Evolutionary conservation across 1,140 invertebrate genomes (phyloP).

Genomic region (Nixonia krombeini): DNA sequence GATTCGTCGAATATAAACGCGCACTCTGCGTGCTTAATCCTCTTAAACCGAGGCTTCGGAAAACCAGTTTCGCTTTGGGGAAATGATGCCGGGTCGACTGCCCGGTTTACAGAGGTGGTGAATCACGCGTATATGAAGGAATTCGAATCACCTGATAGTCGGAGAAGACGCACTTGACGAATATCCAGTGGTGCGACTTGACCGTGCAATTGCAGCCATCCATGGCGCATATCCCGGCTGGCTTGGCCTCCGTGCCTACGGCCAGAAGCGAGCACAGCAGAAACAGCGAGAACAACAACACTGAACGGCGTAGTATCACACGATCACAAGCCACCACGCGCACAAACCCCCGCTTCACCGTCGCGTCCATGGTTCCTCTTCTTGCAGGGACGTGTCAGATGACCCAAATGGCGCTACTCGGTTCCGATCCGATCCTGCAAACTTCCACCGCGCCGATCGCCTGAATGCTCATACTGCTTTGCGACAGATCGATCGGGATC

Average conservation of each 20-base stretch:
- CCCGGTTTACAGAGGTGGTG: background rate
- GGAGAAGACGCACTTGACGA: constrained; percentile 76
- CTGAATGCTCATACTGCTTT: constrained; percentile 14
- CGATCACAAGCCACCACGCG: constrained; percentile 53
- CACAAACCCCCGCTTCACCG: constrained; percentile 28
- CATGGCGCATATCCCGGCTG: constrained; percentile 72
- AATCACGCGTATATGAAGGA: background rate
- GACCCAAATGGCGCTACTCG: background rate
- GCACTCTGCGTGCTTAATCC: too few species aligned
- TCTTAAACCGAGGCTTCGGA: background rate
- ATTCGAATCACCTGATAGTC: constrained; percentile 72
- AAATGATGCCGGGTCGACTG: background rate
- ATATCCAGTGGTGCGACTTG: constrained; percentile 74
- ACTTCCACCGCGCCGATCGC: background rate
- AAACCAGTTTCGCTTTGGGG: constrained; percentile 1
- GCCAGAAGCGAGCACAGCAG: constrained; percentile 50
- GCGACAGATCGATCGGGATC: too few species aligned
- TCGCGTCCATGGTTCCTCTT: constrained; percentile 22
- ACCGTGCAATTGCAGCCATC: constrained; percentile 75
- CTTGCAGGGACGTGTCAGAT: constrained; percentile 18
- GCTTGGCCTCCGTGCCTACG: constrained; percentile 26
- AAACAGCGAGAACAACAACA: constrained; percentile 58
- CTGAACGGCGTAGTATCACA: constrained; percentile 59
- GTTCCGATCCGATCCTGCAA: constrained; percentile 2
- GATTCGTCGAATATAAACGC: too few species aligned